These are phyloP conservation scores for Tragelaphus eurycerus DNA, from an alignment of 2,797 vertebrate species.

Conservation along the genomic window DNA sequence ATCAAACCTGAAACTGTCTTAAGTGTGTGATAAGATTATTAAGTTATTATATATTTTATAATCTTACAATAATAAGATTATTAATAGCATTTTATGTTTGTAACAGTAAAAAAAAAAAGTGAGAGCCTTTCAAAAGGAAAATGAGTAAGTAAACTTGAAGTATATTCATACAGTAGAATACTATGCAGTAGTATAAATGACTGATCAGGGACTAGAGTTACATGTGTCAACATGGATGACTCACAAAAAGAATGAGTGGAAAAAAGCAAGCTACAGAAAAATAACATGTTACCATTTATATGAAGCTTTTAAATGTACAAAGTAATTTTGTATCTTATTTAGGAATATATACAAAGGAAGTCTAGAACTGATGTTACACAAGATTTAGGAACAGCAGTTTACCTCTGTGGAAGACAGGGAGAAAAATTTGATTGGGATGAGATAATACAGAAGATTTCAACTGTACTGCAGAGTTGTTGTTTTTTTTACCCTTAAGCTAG, in stretches of 20 bases:
- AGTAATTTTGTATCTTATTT: background rate
- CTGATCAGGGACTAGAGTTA: background rate
- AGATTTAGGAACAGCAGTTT: background rate
- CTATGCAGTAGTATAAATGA: background rate
- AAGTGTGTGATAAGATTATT: background rate
- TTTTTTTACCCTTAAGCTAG: background rate
- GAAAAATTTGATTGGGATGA: background rate
- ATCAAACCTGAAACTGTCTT: background rate
- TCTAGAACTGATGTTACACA: background rate
- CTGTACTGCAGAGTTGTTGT: background rate
- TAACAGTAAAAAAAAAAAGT: background rate
- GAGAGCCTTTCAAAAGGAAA: background rate
- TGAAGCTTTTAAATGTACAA: conserved; percentile 1
- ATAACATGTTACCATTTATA: background rate
- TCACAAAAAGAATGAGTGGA: background rate
- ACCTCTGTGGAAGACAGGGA: background rate
- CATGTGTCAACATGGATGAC: background rate
- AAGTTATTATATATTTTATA: background rate
- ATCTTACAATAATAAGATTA: background rate
- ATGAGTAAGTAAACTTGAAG: background rate
- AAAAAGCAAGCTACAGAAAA: background rate
- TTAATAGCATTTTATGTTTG: background rate
- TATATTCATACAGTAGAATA: background rate
- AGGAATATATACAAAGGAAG: conserved; percentile 8
- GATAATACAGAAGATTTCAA: background rate